Percentiles rank a stretch among this genome's conserved stretches.
These are phyloP conservation scores for Rhinoderma darwinii DNA, from an alignment of 2,113 vertebrate species.

Conservation along the genomic window DNA sequence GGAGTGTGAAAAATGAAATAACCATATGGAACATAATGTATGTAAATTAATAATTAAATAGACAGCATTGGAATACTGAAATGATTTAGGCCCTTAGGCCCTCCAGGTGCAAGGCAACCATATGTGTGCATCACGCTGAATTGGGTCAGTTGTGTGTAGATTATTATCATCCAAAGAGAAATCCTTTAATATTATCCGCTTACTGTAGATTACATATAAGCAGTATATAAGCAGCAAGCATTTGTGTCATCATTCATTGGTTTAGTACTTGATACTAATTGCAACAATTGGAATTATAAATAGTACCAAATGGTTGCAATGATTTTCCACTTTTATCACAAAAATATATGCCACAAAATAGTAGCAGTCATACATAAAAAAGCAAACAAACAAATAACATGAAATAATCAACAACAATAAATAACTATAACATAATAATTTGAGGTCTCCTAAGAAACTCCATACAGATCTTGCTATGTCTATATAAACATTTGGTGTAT, in stretches of 20 bases:
- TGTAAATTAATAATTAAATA: background rate
- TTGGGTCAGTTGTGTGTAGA: background rate
- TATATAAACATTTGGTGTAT: too few relatives aligned
- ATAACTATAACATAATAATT: too few relatives aligned
- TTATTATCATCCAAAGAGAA: constrained; percentile 8
- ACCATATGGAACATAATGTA: background rate
- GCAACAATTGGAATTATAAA: background rate
- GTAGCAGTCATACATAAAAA: background rate
- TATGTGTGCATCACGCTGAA: background rate
- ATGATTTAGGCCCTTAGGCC: constrained; percentile 7
- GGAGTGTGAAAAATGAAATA: background rate
- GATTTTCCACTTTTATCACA: background rate
- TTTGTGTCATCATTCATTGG: background rate
- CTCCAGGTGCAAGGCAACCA: background rate
- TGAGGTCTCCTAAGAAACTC: too few relatives aligned
- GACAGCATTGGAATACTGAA: constrained; percentile 4
- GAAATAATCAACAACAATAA: too few relatives aligned
- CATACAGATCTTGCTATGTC: too few relatives aligned
- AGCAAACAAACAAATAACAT: too few relatives aligned
- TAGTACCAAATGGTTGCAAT: background rate
- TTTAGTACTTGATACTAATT: constrained; percentile 10
- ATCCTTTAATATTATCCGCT: constrained; percentile 15
- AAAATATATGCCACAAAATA: background rate
- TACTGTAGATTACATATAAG: constrained; percentile 2
- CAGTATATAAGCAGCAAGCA: constrained; percentile 20